A percentile compares a stretch with the other conserved stretches of the same genome.
These are phyloP conservation scores for Eustalomyia histrio DNA, from an alignment of 2,888 invertebrate species.

Conservation along the genomic window DNA sequence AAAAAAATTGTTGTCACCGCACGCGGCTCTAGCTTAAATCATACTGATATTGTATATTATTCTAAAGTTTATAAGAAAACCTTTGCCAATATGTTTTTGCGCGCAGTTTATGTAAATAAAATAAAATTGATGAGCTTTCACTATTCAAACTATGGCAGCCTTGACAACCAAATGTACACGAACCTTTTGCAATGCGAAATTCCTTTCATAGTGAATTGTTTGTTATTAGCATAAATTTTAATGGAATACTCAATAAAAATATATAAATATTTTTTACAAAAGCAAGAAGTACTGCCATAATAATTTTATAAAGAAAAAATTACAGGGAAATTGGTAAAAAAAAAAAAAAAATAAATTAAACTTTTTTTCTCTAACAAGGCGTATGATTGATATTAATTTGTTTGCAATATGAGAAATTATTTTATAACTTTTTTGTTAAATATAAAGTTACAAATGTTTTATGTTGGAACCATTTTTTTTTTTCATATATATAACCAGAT, in stretches of 20 bases:
- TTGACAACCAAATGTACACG: conserved; percentile 59
- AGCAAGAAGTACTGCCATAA: conserved; percentile 6
- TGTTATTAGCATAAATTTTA: conserved; percentile 52
- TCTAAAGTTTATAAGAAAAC: conserved; percentile 37
- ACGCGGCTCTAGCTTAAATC: conserved; percentile 71
- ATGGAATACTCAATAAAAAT: conserved; percentile 33
- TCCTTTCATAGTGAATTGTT: conserved; percentile 33
- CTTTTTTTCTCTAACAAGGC: neutral
- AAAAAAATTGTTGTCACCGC: conserved; percentile 76
- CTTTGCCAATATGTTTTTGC: conserved; percentile 8
- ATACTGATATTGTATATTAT: conserved; percentile 66
- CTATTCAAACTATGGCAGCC: conserved; percentile 54
- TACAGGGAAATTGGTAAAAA: neutral
- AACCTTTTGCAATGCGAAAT: conserved; percentile 3
- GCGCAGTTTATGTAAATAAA: neutral
- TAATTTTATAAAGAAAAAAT: neutral
- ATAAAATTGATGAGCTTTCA: conserved; percentile 30
- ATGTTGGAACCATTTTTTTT: too few relatives aligned
- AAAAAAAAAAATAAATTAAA: neutral
- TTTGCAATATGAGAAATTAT: neutral
- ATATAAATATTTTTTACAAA: conserved; percentile 17
- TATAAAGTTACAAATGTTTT: too few relatives aligned
- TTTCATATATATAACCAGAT: too few relatives aligned
- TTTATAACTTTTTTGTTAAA: too few relatives aligned
- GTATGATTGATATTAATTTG: conserved; percentile 29